A percentile compares a stretch with the other conserved stretches of the same genome.
phyloP scores from a whole-genome alignment of 2,113 vertebrate genomes.

The Esox niger region DNA sequence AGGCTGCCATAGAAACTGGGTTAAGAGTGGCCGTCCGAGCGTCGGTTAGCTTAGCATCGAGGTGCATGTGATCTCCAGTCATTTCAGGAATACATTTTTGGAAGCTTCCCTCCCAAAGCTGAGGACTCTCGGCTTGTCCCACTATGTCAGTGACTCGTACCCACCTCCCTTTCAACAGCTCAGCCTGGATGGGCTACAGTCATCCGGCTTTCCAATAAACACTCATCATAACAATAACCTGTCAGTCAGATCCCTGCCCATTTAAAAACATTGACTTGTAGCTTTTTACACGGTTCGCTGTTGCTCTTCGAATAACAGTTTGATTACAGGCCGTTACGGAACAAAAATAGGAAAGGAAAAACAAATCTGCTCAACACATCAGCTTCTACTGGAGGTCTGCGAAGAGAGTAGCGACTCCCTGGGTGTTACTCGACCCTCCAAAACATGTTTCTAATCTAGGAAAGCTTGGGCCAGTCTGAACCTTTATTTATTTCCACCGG shows the following conservation, averaged over 20 bases:
- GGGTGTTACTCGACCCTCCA: conserved; percentile 41
- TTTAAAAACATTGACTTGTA: conserved; percentile 33
- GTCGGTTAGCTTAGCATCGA: background rate
- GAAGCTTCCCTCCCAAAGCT: conserved; percentile 17
- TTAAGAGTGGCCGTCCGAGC: conserved; percentile 17
- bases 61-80: conserved; percentile 31
- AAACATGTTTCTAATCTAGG: conserved; percentile 37
- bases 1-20: conserved; percentile 16
- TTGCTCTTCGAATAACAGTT: conserved; percentile 61
- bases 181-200: conserved; percentile 40
- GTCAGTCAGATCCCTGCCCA: conserved; percentile 55
- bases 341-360: conserved; percentile 47
- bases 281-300: conserved; percentile 56
- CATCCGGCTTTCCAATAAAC: conserved; percentile 53
- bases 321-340: conserved; percentile 43
- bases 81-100: background rate
- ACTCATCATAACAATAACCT: conserved; percentile 46
- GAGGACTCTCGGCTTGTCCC: conserved; percentile 24
- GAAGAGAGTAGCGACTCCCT: conserved; percentile 13
- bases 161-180: background rate
- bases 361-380: conserved; percentile 39
- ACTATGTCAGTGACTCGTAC: conserved; percentile 36
- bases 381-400: conserved; percentile 30
- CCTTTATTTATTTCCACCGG: conserved; percentile 64
- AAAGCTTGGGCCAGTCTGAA: conserved; percentile 35